These are phyloP conservation scores for Mohoua ochrocephala DNA, from an alignment of 2,113 vertebrate species.

Conservation along the genomic window DNA sequence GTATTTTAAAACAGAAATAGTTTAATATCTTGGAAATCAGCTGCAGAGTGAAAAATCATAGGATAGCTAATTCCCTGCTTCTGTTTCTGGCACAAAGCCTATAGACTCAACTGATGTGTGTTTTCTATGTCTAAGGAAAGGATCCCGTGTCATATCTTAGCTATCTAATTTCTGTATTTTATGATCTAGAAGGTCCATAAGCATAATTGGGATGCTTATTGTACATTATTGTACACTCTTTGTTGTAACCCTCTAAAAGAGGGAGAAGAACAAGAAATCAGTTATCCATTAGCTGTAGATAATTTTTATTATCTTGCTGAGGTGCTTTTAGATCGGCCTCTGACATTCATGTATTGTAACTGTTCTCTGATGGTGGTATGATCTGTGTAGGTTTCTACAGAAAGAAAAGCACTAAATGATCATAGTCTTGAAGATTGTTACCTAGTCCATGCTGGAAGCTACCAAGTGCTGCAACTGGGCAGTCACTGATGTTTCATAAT, in stretches of 20 bases:
- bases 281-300: neutral
- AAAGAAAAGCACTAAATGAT: neutral
- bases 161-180: neutral
- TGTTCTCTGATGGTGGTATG: neutral
- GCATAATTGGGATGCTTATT: neutral
- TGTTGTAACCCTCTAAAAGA: neutral
- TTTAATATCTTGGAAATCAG: neutral
- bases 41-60: neutral
- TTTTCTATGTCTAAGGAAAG: neutral
- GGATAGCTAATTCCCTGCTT: neutral
- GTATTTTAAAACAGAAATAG: neutral
- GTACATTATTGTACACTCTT: neutral
- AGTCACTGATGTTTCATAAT: neutral
- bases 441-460: neutral
- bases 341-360: neutral
- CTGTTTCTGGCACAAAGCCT: neutral
- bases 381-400: neutral
- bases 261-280: neutral
- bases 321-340: neutral
- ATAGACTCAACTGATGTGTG: neutral
- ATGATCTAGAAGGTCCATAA: neutral
- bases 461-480: neutral
- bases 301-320: neutral
- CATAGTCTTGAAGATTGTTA: neutral
- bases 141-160: neutral